Percentiles rank a stretch among this genome's conserved stretches.
Conservation (phyloP, 2,888 invertebrate genomes). For the Micoletzkya japonica region DNA sequence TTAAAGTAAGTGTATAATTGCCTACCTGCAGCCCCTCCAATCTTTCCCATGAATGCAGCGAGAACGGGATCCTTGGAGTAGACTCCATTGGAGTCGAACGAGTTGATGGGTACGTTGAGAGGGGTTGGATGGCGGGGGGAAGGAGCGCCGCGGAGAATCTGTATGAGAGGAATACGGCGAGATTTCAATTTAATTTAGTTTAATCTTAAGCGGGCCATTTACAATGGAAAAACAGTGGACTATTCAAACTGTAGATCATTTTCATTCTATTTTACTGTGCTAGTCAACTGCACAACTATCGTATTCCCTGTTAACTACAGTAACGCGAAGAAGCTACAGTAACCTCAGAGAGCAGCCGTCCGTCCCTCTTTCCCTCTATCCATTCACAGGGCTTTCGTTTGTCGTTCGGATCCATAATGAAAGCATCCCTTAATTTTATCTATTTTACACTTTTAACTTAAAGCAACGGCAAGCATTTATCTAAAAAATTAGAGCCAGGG, state of each 20-base stretch:
- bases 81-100: constrained; percentile 39
- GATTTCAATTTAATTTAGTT: too few relatives aligned
- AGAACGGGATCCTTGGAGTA: constrained; percentile 42
- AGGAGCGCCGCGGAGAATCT: constrained; percentile 22
- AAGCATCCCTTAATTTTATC: constrained; percentile 4
- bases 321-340: not conserved
- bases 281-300: not conserved
- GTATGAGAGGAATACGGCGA: not conserved
- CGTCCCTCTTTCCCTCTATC: constrained; percentile 25
- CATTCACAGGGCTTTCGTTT: not conserved
- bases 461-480: not conserved
- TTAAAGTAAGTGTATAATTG: not conserved
- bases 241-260: too few relatives aligned
- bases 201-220: not conserved
- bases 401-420: not conserved
- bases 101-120: constrained; percentile 29
- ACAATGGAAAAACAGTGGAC: not conserved
- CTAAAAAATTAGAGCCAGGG: not conserved
- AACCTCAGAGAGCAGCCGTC: constrained; percentile 18
- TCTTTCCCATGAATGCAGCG: constrained; percentile 11
- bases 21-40: not conserved
- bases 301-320: not conserved
- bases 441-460: not conserved
- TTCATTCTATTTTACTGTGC: too few relatives aligned
- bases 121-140: not conserved